phyloP scores from a whole-genome alignment of 2,113 vertebrate species.

The Apistogramma diplotaenia region DNA sequence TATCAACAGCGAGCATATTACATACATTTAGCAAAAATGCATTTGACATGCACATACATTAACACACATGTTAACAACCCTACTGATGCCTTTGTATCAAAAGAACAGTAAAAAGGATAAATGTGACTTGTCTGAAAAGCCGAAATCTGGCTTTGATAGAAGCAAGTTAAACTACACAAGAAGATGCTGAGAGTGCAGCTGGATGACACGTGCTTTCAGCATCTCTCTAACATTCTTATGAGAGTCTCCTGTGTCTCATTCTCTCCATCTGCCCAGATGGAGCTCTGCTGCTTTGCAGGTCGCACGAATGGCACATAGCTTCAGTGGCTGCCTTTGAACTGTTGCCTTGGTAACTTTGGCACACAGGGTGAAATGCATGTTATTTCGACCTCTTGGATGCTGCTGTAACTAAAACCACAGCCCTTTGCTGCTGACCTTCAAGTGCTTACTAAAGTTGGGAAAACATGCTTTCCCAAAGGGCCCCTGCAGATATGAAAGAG shows the following conservation, averaged over 20 bases:
- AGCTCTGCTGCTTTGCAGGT: slow-evolving; percentile 2
- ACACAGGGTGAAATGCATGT: slow-evolving; percentile 29
- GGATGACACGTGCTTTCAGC: neutral
- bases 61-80: neutral
- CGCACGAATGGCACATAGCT: slow-evolving; percentile 21
- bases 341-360: slow-evolving; percentile 62
- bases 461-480: slow-evolving; percentile 1
- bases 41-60: neutral
- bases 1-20: neutral
- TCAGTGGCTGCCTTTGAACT: slow-evolving; percentile 35
- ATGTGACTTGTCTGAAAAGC: neutral
- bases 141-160: neutral
- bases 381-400: slow-evolving; percentile 43
- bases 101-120: neutral
- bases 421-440: slow-evolving; percentile 9
- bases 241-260: neutral
- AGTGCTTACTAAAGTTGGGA: slow-evolving; percentile 4
- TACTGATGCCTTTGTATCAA: neutral
- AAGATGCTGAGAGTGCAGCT: neutral
- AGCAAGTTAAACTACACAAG: neutral
- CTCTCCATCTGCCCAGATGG: slow-evolving; percentile 6
- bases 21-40: neutral
- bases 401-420: slow-evolving; percentile 28
- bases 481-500: neutral
- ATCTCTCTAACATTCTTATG: neutral